Evolutionary conservation across 2,797 vertebrate genomes (phyloP), one percentile per base, ranked within the genome.

Genomic region (Chrosomus eos): DNA sequence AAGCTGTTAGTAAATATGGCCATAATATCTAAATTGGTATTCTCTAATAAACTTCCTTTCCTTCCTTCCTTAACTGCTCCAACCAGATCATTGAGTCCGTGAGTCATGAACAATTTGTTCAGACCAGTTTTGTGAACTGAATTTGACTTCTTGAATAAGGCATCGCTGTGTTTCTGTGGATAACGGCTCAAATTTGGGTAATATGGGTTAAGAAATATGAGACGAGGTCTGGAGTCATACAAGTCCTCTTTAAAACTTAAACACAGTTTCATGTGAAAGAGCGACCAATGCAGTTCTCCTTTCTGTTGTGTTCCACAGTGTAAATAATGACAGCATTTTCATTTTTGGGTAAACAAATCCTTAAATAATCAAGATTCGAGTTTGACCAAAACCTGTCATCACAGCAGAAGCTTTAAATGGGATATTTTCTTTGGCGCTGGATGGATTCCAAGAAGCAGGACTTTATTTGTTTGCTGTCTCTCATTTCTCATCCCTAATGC

Each of bases 361-460:
- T 66, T 67, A 53, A 53, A 68, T 83, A 73, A 80, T 36, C 5
- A 40, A 68, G 53, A 36, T 78, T 58, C 11, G 33, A 28, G 19
- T 38, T 70, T 76, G 51, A 71, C 62, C 55, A 76, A 85, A 87
- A 68, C 43, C 84, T 23, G 72, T 81, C n/a, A 68, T 55, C 7
- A n/a, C 58, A 51, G 36, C 31, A 73, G 67, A 72, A 26, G 45
- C 71, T 43, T 58, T 55, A 73, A n/a, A 60, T n/a, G 14, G 16
- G 26, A 10, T 5, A 36, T 18, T 38, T 60, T 31, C 53, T 82
- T 72, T 67, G 51, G 68, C 16, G 11, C 55, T 33, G 77, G 73
- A 83, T 26, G 70, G 70, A 72, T 87, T 86, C 80, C 88, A 83
- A 74, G 58, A 83, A 85, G 77, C 80, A 84, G 79, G 43, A 71